These are phyloP conservation scores for Turritopsis dohrnii DNA, from an alignment of 30 jellyfish, hydroid and myxozoan species.

Conservation along the genomic window DNA sequence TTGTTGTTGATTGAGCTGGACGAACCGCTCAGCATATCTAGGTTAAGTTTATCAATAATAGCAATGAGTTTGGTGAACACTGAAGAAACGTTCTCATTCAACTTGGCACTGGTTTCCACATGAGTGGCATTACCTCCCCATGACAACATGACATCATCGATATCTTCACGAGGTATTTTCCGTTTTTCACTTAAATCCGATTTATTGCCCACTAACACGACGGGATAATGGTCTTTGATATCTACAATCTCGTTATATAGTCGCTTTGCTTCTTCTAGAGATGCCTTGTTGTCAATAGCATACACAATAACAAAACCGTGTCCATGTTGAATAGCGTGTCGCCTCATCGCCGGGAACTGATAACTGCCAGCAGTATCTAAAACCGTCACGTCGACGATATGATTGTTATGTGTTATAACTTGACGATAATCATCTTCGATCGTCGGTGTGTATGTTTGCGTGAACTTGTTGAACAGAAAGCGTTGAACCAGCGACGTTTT, in stretches of 20 bases:
- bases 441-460: constrained; percentile 59
- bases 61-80: constrained; percentile 60
- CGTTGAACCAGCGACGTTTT: constrained; percentile 76
- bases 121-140: constrained; percentile 44
- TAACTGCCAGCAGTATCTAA: constrained; percentile 92
- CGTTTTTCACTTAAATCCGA: constrained; percentile 54
- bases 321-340: constrained; percentile 74
- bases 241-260: constrained; percentile 50
- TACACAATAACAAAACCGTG: constrained; percentile 73
- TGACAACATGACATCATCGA: constrained; percentile 25
- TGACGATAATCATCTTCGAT: constrained; percentile 85
- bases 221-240: constrained; percentile 53
- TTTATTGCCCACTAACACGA: constrained; percentile 76
- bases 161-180: constrained; percentile 34
- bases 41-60: constrained; percentile 44
- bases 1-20: not conserved
- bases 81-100: constrained; percentile 53
- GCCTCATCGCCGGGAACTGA: constrained; percentile 98
- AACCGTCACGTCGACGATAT: constrained; percentile 64
- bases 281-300: constrained; percentile 64
- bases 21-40: not conserved
- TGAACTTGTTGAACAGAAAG: constrained; percentile 61
- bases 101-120: constrained; percentile 85
- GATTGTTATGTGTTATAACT: constrained; percentile 52
- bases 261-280: constrained; percentile 84